Base-by-base conservation (phyloP, 2,113 vertebrate species). In the Artemisiospiza belli region DNA sequence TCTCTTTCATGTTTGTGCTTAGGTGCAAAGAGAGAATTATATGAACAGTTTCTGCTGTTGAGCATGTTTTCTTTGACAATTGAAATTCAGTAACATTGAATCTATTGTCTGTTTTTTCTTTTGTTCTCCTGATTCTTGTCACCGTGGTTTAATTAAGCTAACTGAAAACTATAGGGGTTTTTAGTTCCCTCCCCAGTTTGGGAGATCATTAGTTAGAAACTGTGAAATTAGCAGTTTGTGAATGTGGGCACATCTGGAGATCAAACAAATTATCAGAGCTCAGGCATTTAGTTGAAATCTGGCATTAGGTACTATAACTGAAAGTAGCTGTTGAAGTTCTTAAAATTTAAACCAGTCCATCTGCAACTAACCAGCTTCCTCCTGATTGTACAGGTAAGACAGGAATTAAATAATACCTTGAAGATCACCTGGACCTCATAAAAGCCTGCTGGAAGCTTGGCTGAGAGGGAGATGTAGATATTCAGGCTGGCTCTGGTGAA, bases 391-490 rank as follows among this genome's bases (percentile, higher is more conserved):
- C 22, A 37, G 47, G 17, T 72, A 83, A 94, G 84, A 74, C 1
- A 8, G 21, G 33, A 61, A 83, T 90, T 55, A 94, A 90, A 80
- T 70, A 87, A 67, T 92, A n/a, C 27, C 47, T 74, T 88, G 63
- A 86, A 81, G 59, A 95, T 85, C 94, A 94, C 84, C 79, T 92
- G 87, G 78, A 72, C 35, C 31, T 94, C 85, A 91, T 93, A 90
- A 96, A 94, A 83, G 18, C 20, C 47, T 64, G 9, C 10, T 72
- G 64, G 41, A 62, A 76, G 6, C 30, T 55, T 24, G 4, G 17
- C 9, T 84, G 62, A 55, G 16, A 28, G 31, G 31, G 16, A 47
- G 10, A 74, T 46, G n/a, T 55, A 15, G 19, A 11, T n/a, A 44
- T 51, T 37, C 10, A 57, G 13, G 12, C 7, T 82, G 24, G 10